These are phyloP conservation scores for Macaria notata DNA, from an alignment of 2,888 invertebrate genomes.

Conservation along the genomic window DNA sequence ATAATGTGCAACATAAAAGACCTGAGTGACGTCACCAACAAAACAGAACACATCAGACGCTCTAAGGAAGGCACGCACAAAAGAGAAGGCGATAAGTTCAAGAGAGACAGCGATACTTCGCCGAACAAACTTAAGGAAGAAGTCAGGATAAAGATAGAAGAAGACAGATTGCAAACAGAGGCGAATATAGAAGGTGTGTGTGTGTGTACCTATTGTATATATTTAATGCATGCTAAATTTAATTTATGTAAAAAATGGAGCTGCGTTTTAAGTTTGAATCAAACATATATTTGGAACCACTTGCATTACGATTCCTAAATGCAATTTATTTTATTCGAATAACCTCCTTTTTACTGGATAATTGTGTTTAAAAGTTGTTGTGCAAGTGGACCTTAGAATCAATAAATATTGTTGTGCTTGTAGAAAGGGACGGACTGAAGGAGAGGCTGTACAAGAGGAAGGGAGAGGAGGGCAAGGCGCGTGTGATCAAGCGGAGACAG, in stretches of 20 bases:
- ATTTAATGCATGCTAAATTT: no score
- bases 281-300: no score
- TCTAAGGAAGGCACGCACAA: conserved; percentile 51
- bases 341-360: no score
- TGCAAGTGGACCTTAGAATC: no score
- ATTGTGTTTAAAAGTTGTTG: no score
- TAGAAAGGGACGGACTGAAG: conserved; percentile 46
- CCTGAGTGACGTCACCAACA: conserved; percentile 1
- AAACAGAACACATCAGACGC: conserved; percentile 3
- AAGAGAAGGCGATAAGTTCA: conserved; percentile 38
- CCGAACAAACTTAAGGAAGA: conserved; percentile 26
- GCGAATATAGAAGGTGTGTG: conserved; percentile 41
- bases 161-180: conserved; percentile 1
- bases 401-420: no score
- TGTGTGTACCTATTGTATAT: no score
- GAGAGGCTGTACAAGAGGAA: conserved; percentile 75
- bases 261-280: no score
- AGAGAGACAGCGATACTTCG: conserved; percentile 43
- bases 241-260: no score
- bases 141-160: conserved; percentile 20
- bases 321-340: no score
- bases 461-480: conserved; percentile 62
- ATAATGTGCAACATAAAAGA: conserved; percentile 37
- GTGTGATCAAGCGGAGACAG: conserved; percentile 63
- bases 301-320: no score